Base-by-base conservation (phyloP, 37 sponge, comb jelly and placozoan genomes). In the Halisarca cf. caerulea region DNA sequence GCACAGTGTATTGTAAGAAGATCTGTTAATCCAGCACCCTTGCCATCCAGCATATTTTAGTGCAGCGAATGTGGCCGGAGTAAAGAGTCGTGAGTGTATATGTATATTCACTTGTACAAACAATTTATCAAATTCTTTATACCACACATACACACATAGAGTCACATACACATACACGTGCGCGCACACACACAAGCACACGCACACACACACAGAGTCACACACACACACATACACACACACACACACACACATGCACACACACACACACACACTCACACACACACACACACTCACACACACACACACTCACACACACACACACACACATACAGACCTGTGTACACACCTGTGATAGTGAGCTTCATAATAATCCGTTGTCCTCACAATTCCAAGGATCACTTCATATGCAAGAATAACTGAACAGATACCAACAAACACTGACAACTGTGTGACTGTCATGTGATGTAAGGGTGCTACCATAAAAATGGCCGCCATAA, bases 321-420 rank as follows among this genome's bases (percentile, higher is more conserved):
- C 51, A 47, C 11, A 47, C 51, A 47, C 51, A 47, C 51, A 47
- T 11, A 47, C 51, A 47, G 9, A 38, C 25, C 2, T 25, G 27
- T 44, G 14, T 1, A 24, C 78, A 40, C 27, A 77, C 78, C 37
- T 33, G 1, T n/a, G 25, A 37, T 80, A 86, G 14, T 69, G 78
- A 28, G 38, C 58, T 14, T 66, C 32, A 69, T 43, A 86, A 41
- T 86, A 86, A 38, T 86, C 86, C 57, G 60, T 62, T 11, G 72
- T 73, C 51, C 86, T 38, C 2, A 86, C 86, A 33, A 79, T 34
- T 30, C 86, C 86, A 23, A 86, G 70, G 8, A 79, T 34, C 11
- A 41, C 23, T 40, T 86, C 86, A 27, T 60, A 68, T 0, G 25
- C 37, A 5, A 79, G 24, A n/a, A 79, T 59, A 51, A 33, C 39